A percentile compares a stretch with the other conserved stretches of the same genome.
Conservation (phyloP, 2,888 invertebrate genomes). For the Drosophila lacicola region DNA sequence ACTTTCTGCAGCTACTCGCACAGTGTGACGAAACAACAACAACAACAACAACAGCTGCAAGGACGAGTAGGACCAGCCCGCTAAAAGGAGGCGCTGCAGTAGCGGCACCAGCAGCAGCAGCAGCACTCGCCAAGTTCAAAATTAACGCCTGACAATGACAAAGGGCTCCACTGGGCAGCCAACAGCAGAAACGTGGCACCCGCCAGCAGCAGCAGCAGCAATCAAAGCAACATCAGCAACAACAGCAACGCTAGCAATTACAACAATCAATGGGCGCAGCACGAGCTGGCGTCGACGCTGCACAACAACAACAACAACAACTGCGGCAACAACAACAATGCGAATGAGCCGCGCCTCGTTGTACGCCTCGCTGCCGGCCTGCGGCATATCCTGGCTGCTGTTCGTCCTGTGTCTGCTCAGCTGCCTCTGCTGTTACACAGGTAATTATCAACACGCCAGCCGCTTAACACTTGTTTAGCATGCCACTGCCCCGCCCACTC, state of each 20-base stretch:
- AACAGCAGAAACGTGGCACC: constrained; percentile 41
- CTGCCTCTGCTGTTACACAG: constrained; percentile 72
- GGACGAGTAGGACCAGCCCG: constrained; percentile 3
- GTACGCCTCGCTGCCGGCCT: constrained; percentile 54
- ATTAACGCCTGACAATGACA: constrained; percentile 78
- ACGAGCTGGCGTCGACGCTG: constrained; percentile 46
- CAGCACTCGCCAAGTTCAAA: constrained; percentile 69
- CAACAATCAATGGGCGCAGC: constrained; percentile 53
- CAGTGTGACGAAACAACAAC: constrained; percentile 39
- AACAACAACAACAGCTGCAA: constrained; percentile 9
- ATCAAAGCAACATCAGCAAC: constrained; percentile 1
- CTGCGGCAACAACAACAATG: constrained; percentile 33
- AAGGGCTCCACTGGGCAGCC: constrained; percentile 53
- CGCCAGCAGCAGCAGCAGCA: constrained; percentile 25
- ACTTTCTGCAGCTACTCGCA: constrained; percentile 48
- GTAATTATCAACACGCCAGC: constrained; percentile 57
- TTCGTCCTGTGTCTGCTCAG: constrained; percentile 64
- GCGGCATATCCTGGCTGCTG: constrained; percentile 67
- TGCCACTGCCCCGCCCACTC: constrained; percentile 9
- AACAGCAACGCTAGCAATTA: constrained; percentile 9
- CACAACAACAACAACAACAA: constrained; percentile 19
- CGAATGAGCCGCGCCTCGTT: constrained; percentile 43
- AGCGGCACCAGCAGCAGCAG: constrained; percentile 8
- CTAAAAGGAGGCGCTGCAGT: constrained; percentile 12
- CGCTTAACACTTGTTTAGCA: constrained; percentile 40